Base-by-base conservation (phyloP, 2,113 vertebrate species). In the Sylvia atricapilla region DNA sequence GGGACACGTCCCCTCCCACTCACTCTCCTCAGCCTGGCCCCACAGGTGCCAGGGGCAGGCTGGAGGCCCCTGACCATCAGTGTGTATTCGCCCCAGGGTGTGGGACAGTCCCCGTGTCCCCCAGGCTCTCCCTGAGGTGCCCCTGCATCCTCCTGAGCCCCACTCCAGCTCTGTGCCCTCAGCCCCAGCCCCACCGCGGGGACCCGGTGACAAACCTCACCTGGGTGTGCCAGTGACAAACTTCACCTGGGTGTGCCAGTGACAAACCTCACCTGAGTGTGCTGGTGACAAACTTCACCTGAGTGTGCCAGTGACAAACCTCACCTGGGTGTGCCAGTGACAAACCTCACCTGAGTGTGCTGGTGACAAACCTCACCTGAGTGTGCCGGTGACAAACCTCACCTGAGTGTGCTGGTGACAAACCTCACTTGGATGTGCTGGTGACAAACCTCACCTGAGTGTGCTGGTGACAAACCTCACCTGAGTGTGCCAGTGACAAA, bases 1-100 rank as follows among this genome's bases (percentile, higher is more conserved):
- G 14, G 19, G 44, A 81, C 7, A 0, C 0, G 9, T 43, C n/a
- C n/a, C n/a, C n/a, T 56, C 31, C 20, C 18, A 8, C 53, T 30
- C 3, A 0, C 22, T 16, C 22, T 9, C 28, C 35, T 16, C 4
- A 7, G 2, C 2, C 15, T 30, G 46, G 10, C 5, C 75, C 60
- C 58, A 13, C 30, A 16, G 41, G 12, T 2, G 3, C 4, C 58
- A 9, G 49, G 64, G 7, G 5, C 46, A 41, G 73, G 53, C 47
- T 44, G 8, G 17, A n/a, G 39, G 47, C 37, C 37, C 39, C 35
- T 18, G 67, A 11, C 27, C 41, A 5, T 2, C 18, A 1, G 18
- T 3, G 31, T 10, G 17, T 6, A 14, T 33, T 7, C 44, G 13
- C 35, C 47, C 55, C 67, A 11, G 37, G 1, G 50, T 8, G 44